Evolutionary conservation across 2,797 vertebrate species (phyloP).

Genomic region (Poeciliopsis paucimaculata): DNA sequence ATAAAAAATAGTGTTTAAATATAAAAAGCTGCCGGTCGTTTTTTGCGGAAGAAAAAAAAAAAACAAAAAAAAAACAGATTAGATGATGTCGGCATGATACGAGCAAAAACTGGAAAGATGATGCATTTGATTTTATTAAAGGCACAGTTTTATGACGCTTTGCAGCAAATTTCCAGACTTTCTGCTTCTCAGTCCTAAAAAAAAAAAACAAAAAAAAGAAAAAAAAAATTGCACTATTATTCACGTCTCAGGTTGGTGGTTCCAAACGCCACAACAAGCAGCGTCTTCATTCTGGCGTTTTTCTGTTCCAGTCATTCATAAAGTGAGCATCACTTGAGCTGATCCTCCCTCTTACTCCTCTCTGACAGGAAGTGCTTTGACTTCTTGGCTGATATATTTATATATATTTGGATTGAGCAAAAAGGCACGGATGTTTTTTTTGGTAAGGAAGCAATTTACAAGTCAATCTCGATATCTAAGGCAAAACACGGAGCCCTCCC

Average conservation of each 20-base stretch:
- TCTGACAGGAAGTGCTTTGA: conserved; percentile 15
- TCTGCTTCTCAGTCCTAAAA: conserved; percentile 42
- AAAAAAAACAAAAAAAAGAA: conserved; percentile 5
- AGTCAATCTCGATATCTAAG: conserved; percentile 59
- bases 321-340: conserved; percentile 22
- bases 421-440: conserved; percentile 74
- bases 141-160: conserved; percentile 55
- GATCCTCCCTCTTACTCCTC: neutral
- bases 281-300: conserved; percentile 37
- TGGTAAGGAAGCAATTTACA: conserved; percentile 70
- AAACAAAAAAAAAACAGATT: conserved; percentile 23
- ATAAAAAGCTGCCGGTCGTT: conserved; percentile 61
- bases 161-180: conserved; percentile 31
- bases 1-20: conserved; percentile 30
- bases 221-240: neutral
- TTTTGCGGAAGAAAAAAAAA: conserved; percentile 22
- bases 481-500: conserved; percentile 49
- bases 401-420: conserved; percentile 76
- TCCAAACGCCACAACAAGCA: conserved; percentile 15
- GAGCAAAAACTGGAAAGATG: conserved; percentile 36
- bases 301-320: conserved; percentile 48
- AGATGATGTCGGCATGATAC: conserved; percentile 30
- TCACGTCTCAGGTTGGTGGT: neutral
- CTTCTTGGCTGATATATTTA: conserved; percentile 71
- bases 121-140: conserved; percentile 50